Evolutionary conservation across 2,113 vertebrate species (phyloP).

Genomic region (Xiphias gladius): DNA sequence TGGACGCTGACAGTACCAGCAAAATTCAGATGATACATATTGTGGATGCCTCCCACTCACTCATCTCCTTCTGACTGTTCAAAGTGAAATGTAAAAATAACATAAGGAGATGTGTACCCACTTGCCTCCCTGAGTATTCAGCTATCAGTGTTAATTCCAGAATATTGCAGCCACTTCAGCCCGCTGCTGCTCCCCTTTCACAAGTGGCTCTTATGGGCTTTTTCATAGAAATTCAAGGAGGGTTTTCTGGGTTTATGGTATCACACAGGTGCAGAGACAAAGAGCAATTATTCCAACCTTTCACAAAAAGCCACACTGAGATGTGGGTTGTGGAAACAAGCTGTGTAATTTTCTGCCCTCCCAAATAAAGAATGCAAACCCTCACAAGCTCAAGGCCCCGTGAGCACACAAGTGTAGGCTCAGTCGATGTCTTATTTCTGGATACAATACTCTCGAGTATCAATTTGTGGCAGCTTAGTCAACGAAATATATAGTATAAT

Average conservation of each 20-base stretch:
- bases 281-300: conserved; percentile 72
- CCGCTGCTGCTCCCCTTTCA: conserved; percentile 52
- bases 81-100: conserved; percentile 77
- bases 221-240: conserved; percentile 75
- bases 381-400: not conserved
- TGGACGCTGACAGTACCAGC: not conserved
- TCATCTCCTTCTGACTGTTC: conserved; percentile 56
- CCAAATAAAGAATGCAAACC: conserved; percentile 53
- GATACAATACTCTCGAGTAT: conserved; percentile 2
- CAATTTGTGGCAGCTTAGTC: conserved; percentile 1
- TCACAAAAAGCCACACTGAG: conserved; percentile 51
- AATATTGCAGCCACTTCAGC: conserved; percentile 75
- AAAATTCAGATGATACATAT: conserved; percentile 16
- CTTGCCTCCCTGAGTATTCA: conserved; percentile 68
- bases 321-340: conserved; percentile 62
- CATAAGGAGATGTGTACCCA: conserved; percentile 76
- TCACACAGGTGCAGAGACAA: conserved; percentile 76
- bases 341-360: conserved; percentile 49
- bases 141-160: conserved; percentile 70
- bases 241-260: conserved; percentile 59
- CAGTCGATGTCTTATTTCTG: conserved; percentile 25
- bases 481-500: not conserved
- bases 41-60: conserved; percentile 17
- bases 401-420: conserved; percentile 16
- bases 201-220: conserved; percentile 71